Base-by-base conservation (phyloP, 2,797 vertebrate genomes). In the Spinibarbus caldwelli region DNA sequence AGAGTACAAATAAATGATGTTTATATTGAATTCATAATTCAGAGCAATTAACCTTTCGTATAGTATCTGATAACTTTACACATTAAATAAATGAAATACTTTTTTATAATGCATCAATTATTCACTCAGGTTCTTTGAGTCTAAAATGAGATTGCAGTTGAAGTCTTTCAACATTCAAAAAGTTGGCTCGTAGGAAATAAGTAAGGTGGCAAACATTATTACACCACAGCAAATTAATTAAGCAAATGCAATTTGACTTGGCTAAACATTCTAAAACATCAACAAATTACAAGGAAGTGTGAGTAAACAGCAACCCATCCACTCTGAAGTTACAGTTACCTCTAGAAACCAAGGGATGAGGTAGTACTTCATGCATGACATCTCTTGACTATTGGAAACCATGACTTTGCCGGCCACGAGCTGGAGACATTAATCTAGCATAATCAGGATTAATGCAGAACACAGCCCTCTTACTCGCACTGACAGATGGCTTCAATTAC, bases 401-500 rank as follows among this genome's bases (percentile, higher is more conserved):
- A 81, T 85, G 84, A 80, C 68, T 83, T 75, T 79, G 62, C 62
- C 71, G 54, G 66, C 59, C 26, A 57, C 23, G 17, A 45, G 38
- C 52, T 31, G 79, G 59, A 85, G 73, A 80, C 85, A 88, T 83
- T 83, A 88, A 87, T 84, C 78, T 77, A 87, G 83, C 77, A 86
- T 83, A 82, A 86, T 82, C 83, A 85, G 78, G 78, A 88, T 90
- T 88, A 82, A 89, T 88, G 78, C 85, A 80, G 75, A 81, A 90
- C 89, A 89, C 88, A 86, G 78, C 45, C 82, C 86, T 86, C 68
- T 86, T 66, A 38, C 31, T 71, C 45, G n/a, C 47, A 49, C 80
- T 88, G 87, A 91, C 89, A 88, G 83, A 91, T 89, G 88, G 87
- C 89, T 86, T 71, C 85, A 88, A 87, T 90, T 86, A 90, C 54